phyloP scores from a whole-genome alignment of 2,888 invertebrate genomes.

The Ganaspis brasiliensis region DNA sequence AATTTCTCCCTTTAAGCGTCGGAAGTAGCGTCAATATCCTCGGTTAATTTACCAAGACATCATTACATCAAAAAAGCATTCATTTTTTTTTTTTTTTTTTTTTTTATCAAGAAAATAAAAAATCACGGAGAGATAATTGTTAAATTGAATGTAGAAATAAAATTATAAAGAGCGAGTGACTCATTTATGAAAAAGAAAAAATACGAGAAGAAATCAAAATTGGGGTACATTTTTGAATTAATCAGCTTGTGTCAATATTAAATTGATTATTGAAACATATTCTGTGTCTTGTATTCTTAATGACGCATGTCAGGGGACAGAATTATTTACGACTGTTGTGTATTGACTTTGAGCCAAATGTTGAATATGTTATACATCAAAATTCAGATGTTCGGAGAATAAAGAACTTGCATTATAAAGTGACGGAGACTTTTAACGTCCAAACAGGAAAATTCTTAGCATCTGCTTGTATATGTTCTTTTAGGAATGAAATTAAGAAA shows the following conservation, averaged over 20 bases:
- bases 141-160: neutral
- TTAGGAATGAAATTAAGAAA: too few relatives aligned
- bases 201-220: neutral
- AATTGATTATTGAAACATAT: neutral
- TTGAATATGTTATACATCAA: neutral
- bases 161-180: too few relatives aligned
- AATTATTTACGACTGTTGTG: neutral
- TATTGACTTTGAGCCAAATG: neutral
- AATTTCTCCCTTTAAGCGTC: constrained; percentile 20
- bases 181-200: too few relatives aligned
- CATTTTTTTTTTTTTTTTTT: constrained; percentile 1
- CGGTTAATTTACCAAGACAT: constrained; percentile 29
- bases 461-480: too few relatives aligned
- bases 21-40: constrained; percentile 30
- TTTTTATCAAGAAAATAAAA: neutral
- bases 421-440: neutral
- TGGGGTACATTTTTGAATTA: neutral
- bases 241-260: neutral
- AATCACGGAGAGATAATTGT: neutral
- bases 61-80: constrained; percentile 6
- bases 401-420: neutral
- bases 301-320: neutral
- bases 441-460: too few relatives aligned
- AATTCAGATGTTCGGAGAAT: neutral
- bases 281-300: neutral